Percentiles rank a stretch among this genome's conserved stretches.
Conservation (phyloP, 2,888 invertebrate genomes). For the Camponotus fellah region DNA sequence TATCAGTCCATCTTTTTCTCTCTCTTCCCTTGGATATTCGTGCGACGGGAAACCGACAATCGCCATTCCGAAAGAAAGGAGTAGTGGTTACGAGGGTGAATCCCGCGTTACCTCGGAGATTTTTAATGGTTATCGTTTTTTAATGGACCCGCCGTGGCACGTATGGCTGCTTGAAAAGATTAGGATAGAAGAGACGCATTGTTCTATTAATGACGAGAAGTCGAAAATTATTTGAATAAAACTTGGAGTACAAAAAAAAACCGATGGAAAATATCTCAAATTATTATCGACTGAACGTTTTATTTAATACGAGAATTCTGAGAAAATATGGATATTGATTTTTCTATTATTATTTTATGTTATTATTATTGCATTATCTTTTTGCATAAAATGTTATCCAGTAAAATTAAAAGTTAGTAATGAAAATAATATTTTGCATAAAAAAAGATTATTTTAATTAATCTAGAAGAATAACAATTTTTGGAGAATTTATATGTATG, state of each 20-base stretch:
- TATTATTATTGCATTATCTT: background rate
- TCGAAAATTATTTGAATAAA: constrained; percentile 29
- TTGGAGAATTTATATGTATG: background rate
- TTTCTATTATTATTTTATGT: background rate
- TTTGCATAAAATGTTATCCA: background rate
- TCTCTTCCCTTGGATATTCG: constrained; percentile 1
- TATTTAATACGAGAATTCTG: background rate
- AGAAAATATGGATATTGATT: background rate
- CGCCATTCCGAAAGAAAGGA: constrained; percentile 29
- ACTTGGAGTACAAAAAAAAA: background rate
- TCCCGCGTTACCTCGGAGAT: constrained; percentile 40
- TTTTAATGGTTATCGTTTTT: constrained; percentile 55
- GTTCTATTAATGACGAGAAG: constrained; percentile 38
- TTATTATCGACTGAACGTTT: background rate
- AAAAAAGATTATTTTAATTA: background rate
- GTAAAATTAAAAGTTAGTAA: background rate
- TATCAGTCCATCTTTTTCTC: constrained; percentile 5
- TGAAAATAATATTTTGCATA: background rate
- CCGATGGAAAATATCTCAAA: background rate
- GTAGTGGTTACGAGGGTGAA: constrained; percentile 43
- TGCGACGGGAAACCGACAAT: constrained; percentile 44
- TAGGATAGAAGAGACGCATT: constrained; percentile 24
- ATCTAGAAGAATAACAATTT: background rate
- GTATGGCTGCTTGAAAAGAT: constrained; percentile 24
- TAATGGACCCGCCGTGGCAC: constrained; percentile 37